phyloP scores from a whole-genome alignment of 2,797 vertebrate species.

The Chelonia mydas region DNA sequence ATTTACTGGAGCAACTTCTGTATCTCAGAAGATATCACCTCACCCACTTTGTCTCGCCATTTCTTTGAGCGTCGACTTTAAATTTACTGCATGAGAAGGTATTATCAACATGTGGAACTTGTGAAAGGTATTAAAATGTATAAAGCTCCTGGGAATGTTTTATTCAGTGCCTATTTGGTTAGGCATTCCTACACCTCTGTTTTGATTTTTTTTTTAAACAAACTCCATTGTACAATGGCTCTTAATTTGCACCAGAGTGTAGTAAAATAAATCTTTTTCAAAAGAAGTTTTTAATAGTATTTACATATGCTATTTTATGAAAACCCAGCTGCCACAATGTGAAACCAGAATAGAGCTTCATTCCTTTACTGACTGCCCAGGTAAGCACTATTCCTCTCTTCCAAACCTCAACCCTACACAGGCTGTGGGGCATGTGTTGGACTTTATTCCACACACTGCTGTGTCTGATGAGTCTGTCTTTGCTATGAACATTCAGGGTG shows the following conservation, averaged over 20 bases:
- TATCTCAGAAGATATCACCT: neutral
- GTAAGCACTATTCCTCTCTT: neutral
- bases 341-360: neutral
- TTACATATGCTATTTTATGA: neutral
- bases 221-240: neutral
- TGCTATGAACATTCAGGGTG: neutral
- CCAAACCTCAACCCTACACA: neutral
- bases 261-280: slow-evolving; percentile 25
- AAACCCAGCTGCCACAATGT: neutral
- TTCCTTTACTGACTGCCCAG: neutral
- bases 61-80: neutral
- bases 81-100: slow-evolving; percentile 46
- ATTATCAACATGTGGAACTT: slow-evolving; percentile 59
- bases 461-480: neutral
- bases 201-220: neutral
- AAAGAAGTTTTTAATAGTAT: neutral
- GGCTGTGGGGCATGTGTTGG: neutral
- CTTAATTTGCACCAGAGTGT: slow-evolving; percentile 45
- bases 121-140: slow-evolving; percentile 33
- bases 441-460: neutral
- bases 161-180: neutral
- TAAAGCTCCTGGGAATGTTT: slow-evolving; percentile 8
- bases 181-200: slow-evolving; percentile 25
- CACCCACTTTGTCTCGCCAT: neutral
- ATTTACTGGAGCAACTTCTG: neutral